A percentile compares a stretch with the other conserved stretches of the same genome.
These are phyloP conservation scores for Autographa gamma DNA, from an alignment of 2,888 invertebrate species.

Conservation along the genomic window DNA sequence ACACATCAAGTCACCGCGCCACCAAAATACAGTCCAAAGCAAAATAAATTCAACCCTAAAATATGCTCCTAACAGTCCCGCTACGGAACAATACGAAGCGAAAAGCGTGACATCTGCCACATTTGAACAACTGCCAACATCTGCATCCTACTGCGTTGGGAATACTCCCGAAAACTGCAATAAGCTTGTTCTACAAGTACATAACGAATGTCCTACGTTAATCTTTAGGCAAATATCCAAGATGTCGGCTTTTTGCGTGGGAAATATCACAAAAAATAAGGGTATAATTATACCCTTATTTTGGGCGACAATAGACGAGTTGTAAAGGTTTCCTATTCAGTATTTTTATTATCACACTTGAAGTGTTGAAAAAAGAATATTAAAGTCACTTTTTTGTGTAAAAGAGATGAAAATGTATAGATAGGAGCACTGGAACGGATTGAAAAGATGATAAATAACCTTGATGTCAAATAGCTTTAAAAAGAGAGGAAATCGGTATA, in stretches of 20 bases:
- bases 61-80: constrained; percentile 37
- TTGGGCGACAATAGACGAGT: neutral
- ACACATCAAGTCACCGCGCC: neutral
- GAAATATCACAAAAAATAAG: neutral
- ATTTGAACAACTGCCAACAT: constrained; percentile 59
- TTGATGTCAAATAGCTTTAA: neutral
- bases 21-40: neutral
- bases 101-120: constrained; percentile 49
- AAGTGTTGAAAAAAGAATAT: constrained; percentile 3
- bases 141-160: constrained; percentile 56
- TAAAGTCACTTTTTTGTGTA: neutral
- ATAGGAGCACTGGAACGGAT: neutral
- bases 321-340: neutral
- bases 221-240: neutral
- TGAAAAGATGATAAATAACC: neutral
- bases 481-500: neutral
- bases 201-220: constrained; percentile 7
- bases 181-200: constrained; percentile 35
- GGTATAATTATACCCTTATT: neutral
- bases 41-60: neutral
- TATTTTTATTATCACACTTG: neutral
- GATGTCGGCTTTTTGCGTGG: neutral
- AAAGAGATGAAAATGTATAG: neutral
- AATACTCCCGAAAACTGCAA: constrained; percentile 46
- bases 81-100: constrained; percentile 38